Conservation (phyloP, 2,113 vertebrate genomes). For the Excalfactoria chinensis region DNA sequence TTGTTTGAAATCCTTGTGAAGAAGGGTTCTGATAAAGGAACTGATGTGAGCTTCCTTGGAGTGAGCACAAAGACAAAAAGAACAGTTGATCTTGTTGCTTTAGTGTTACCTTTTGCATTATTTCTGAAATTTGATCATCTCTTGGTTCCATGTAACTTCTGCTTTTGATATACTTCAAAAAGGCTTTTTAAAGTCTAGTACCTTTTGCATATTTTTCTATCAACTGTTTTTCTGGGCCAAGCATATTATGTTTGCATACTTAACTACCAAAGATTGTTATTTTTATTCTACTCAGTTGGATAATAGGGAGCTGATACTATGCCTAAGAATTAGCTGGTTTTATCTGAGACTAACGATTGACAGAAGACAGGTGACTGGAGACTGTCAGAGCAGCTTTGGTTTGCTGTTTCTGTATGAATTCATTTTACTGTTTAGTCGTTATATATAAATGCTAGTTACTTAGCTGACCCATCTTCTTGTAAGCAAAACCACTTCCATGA, state of each 20-base stretch:
- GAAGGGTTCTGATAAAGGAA: neutral
- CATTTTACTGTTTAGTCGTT: neutral
- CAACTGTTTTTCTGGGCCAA: neutral
- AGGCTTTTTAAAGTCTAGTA: neutral
- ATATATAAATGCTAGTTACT: neutral
- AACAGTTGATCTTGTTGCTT: neutral
- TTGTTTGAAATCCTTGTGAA: neutral
- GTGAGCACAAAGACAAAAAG: neutral
- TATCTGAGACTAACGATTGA: neutral
- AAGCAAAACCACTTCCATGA: conserved; percentile 3
- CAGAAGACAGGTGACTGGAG: neutral
- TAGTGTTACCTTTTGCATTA: neutral
- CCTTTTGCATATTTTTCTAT: neutral
- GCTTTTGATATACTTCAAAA: neutral
- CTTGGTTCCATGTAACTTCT: neutral
- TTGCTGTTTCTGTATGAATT: conserved; percentile 17
- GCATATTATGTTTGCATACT: neutral
- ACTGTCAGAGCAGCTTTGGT: neutral
- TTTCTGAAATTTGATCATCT: neutral
- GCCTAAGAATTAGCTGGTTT: neutral
- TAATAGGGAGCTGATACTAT: neutral
- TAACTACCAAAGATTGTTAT: neutral
- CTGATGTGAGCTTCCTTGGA: neutral
- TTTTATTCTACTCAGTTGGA: neutral
- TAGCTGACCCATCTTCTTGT: conserved; percentile 1